Conservation (phyloP, 2,888 invertebrate species). For the Scrobipalpa costella region DNA sequence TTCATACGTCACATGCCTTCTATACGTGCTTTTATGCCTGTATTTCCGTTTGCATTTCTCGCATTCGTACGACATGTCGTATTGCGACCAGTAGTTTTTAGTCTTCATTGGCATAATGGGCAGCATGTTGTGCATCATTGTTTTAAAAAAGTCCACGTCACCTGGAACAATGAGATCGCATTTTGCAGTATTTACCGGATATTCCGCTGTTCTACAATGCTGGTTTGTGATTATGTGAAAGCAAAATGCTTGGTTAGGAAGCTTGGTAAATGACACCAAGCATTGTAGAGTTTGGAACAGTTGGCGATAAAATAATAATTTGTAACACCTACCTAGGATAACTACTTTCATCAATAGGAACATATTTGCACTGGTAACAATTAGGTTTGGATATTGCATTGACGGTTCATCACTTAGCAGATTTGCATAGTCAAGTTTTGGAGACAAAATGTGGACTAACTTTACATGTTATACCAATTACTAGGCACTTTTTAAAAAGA, state of each 20-base stretch:
- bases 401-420: background rate
- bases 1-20: constrained; percentile 85
- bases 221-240: background rate
- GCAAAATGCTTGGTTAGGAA: constrained; percentile 2
- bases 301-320: background rate
- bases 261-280: background rate
- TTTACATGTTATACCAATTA: too few species aligned
- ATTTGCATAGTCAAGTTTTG: too few species aligned
- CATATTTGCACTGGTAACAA: background rate
- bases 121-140: constrained; percentile 75
- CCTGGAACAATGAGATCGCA: constrained; percentile 68
- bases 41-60: constrained; percentile 87
- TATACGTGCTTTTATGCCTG: constrained; percentile 86
- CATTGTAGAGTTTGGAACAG: constrained; percentile 6
- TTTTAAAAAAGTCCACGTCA: constrained; percentile 77
- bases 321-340: constrained; percentile 9
- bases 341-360: background rate
- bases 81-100: constrained; percentile 76
- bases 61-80: constrained; percentile 78
- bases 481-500: too few species aligned
- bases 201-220: background rate
- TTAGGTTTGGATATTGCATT: background rate
- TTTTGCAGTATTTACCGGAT: constrained; percentile 4
- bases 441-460: too few species aligned
- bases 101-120: constrained; percentile 76